Conservation (phyloP, 2,888 invertebrate genomes). For the Lordiphosa fenestrarum region DNA sequence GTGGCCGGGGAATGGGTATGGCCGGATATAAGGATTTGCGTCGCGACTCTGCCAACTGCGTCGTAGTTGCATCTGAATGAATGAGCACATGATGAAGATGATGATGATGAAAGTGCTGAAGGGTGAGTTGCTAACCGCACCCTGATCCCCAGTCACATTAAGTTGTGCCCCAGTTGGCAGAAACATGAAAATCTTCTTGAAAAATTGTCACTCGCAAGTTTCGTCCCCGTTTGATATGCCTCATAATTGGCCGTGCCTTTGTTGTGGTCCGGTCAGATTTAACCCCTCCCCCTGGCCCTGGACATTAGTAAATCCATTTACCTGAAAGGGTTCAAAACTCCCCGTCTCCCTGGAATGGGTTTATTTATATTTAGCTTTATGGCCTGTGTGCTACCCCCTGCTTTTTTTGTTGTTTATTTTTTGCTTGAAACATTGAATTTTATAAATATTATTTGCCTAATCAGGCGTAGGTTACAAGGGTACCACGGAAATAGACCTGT, state of each 20-base stretch:
- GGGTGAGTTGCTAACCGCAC: constrained; percentile 7
- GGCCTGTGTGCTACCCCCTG: constrained; percentile 1
- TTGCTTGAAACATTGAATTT: constrained; percentile 6
- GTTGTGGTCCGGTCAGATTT: constrained; percentile 9
- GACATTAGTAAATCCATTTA: constrained; percentile 9
- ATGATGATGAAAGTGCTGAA: not conserved
- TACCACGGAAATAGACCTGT: constrained; percentile 6
- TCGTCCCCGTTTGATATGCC: not conserved
- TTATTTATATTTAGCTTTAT: constrained; percentile 9
- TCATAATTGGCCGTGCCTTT: constrained; percentile 7
- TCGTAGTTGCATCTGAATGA: constrained; percentile 24
- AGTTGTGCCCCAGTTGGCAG: not conserved
- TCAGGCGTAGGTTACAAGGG: constrained; percentile 4
- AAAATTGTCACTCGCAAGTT: too few relatives aligned
- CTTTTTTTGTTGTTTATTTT: not conserved
- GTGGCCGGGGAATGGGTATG: not conserved
- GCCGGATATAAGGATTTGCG: constrained; percentile 36
- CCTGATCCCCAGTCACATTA: constrained; percentile 1
- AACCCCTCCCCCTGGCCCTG: not conserved
- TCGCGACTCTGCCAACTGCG: constrained; percentile 43
- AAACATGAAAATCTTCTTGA: too few relatives aligned
- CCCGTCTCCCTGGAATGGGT: too few relatives aligned
- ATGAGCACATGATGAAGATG: constrained; percentile 9
- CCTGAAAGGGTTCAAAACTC: not conserved
- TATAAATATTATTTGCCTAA: constrained; percentile 10